Evolutionary conservation across 2,113 vertebrate genomes (phyloP), one percentile per base, ranked within the genome.

Genomic region (Scalopus aquaticus): DNA sequence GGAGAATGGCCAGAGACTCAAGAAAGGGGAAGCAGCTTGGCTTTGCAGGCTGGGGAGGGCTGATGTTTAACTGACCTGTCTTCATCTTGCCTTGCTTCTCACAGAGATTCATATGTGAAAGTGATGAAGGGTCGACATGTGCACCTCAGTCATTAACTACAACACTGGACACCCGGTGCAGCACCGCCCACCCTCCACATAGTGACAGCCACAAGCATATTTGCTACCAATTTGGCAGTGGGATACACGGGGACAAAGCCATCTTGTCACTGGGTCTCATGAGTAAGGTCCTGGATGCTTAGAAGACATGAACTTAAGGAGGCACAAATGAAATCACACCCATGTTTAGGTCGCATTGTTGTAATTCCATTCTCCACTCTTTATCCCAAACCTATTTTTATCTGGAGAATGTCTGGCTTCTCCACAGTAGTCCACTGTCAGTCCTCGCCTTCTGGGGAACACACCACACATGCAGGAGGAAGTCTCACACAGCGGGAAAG

Each of bases 381-480:
- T 85, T 85, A 84, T 58, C 22, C 49, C 56, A 91, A 69, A 39
- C 12, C 16, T n/a, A 64, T 17, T 85, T 93, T 85, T 12, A 62
- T n/a, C 19, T 76, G 51, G 67, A 92, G 42, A 92, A 85, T 37
- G 10, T 56, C 69, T 69, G 58, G n/a, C 42, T 92, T 89, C 35
- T 49, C 69, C 56, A n/a, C 12, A 37, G 19, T 12, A 51, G 15
- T 78, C 28, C 5, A 17, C 9, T 16, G 65, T 32, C 9, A 7
- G 54, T 22, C 46, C 46, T 22, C 72, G 42, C 72, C 37, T 42
- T 35, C n/a, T 1, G 4, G 20, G 54, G 24, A 8, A 8, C 7
- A 83, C 3, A 37, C 0, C 32, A 39, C 1, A 3, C 15, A 30
- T 30, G 64, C 8, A 10, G 8, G 62, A 80, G 62, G 56, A 20